Percentiles rank a stretch among this genome's conserved stretches.
Conservation (phyloP, 92 coral and sea anemone species). For the Chrysogorgia sp. region DNA sequence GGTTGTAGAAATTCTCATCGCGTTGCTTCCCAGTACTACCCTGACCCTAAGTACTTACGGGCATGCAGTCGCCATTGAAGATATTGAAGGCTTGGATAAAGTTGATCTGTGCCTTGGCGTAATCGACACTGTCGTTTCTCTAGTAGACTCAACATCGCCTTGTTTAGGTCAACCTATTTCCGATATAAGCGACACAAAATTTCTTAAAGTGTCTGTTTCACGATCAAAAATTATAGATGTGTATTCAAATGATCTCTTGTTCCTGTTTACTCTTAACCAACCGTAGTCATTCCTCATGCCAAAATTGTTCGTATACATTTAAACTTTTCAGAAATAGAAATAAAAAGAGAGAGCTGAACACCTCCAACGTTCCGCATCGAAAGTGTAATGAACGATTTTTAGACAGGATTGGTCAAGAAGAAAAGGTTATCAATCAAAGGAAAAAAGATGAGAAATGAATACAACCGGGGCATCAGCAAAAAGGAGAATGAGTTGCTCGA, state of each 20-base stretch:
- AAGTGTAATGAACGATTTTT: constrained; percentile 18
- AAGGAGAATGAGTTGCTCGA: constrained; percentile 2
- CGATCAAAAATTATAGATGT: background rate
- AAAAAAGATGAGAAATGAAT: no score
- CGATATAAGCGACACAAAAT: background rate
- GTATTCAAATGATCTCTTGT: constrained; percentile 16
- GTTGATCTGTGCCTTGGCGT: background rate
- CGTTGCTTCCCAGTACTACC: constrained; percentile 1
- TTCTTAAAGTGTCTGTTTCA: constrained; percentile 15
- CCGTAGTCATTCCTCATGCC: constrained; percentile 24
- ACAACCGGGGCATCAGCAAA: no score
- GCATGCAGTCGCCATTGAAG: constrained; percentile 7
- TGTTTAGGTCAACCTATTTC: constrained; percentile 30
- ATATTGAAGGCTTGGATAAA: constrained; percentile 1
- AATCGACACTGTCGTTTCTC: constrained; percentile 3
- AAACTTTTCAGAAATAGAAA: constrained; percentile 25
- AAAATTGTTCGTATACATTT: constrained; percentile 18
- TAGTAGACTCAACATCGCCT: constrained; percentile 16
- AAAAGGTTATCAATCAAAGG: no score
- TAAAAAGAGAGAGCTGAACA: constrained; percentile 14
- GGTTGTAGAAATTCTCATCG: background rate
- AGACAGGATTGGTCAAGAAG: background rate
- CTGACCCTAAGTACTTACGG: constrained; percentile 28
- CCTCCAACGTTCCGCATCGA: constrained; percentile 14
- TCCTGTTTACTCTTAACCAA: constrained; percentile 22